Evolutionary conservation across 2,888 invertebrate genomes (phyloP), one percentile per base, ranked within the genome.

Genomic region (Spilosoma lubricipeda): DNA sequence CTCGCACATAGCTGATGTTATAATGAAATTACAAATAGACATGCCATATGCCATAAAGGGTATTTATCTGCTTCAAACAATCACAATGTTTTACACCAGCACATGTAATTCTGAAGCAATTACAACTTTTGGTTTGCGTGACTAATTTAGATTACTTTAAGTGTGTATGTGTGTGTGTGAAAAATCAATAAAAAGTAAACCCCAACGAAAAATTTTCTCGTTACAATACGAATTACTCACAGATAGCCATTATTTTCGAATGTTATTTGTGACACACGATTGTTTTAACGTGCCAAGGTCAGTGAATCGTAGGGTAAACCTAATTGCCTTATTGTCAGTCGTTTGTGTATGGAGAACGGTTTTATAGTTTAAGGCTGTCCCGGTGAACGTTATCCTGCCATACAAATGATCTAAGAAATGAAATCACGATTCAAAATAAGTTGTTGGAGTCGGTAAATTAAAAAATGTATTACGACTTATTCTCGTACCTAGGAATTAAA

Each of bases 241-340:
- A 48, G 30, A 23, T 5, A 67, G 48, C 67, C 33, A 56, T 69
- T 52, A 33, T 56, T 56, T 23, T 56, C 23, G 36, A 7, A 69
- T 69, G 52, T 36, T n/a, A 52, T 56, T 36, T 48, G 52, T n/a
- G 7, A 69, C 56, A 33, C 36, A 56, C n/a, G 9, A 33, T 3
- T 45, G 30, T 48, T 67, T 45, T 69, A 23, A n/a, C n/a, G 30
- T 63, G 30, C 27, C 69, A 69, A 69, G 56, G 69, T 36, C 56
- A 56, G n/a, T 52, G 45, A 42, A 23, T 42, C 27, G 27, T 45
- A 8, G 30, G 20, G 27, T 27, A 67, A 65, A 48, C 67, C 27
- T 48, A 67, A 67, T 67, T 67, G 15, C 45, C 48, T 48, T 20
- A 67, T 67, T 67, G 59, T 59, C 13, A 45, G 45, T 67, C 27